Evolutionary conservation across 2,888 invertebrate species (phyloP).

Genomic region (Caenorhabditis afra): DNA sequence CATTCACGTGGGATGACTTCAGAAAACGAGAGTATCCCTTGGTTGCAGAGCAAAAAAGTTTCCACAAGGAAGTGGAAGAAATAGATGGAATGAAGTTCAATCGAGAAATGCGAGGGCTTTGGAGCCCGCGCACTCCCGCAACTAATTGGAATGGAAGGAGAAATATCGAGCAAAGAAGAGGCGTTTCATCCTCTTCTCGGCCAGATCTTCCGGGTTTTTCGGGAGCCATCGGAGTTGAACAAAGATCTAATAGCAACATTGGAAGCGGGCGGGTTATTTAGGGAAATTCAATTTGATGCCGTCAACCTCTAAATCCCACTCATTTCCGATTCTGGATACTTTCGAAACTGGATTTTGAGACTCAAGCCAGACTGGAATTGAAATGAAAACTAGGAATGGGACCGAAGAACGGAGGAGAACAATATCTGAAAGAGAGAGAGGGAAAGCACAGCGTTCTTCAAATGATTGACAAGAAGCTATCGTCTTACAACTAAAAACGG

Average conservation of each 20-base stretch:
- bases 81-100: slow-evolving; percentile 12
- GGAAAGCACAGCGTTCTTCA: slow-evolving; percentile 9
- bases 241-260: slow-evolving; percentile 11
- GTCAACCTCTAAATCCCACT: background rate
- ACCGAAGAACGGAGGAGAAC: no score
- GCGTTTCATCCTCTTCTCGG: slow-evolving; percentile 12
- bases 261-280: slow-evolving; percentile 9
- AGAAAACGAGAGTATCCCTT: slow-evolving; percentile 16
- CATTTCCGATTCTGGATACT: slow-evolving; percentile 27
- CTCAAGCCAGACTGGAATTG: no score
- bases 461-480: slow-evolving; percentile 43
- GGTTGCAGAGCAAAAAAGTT: slow-evolving; percentile 10
- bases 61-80: background rate
- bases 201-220: slow-evolving; percentile 33
- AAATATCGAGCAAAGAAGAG: slow-evolving; percentile 28
- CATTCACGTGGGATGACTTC: slow-evolving; percentile 53
- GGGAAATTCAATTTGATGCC: slow-evolving; percentile 19
- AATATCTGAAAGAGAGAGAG: background rate
- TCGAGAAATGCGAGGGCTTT: slow-evolving; percentile 3
- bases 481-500: background rate
- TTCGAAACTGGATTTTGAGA: no score
- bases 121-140: slow-evolving; percentile 1
- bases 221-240: background rate
- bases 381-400: no score
- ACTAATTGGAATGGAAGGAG: slow-evolving; percentile 36